Evolutionary conservation across 2,888 invertebrate genomes (phyloP).

Genomic region (Adineta ricciae): DNA sequence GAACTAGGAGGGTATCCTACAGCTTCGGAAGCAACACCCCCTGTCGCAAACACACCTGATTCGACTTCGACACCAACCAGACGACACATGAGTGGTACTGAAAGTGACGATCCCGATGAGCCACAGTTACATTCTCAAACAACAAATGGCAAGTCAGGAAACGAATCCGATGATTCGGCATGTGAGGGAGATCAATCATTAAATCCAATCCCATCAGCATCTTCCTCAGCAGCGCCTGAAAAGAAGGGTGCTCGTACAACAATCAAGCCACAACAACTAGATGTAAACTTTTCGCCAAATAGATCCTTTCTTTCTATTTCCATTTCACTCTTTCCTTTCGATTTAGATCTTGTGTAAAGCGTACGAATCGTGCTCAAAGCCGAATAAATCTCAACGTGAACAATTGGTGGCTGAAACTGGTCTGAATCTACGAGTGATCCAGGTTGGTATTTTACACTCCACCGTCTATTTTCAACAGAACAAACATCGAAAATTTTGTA

Average conservation of each 20-base stretch:
- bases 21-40: neutral
- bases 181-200: neutral
- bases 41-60: neutral
- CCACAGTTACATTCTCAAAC: neutral
- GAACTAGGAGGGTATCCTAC: neutral
- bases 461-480: too few species aligned
- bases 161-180: neutral
- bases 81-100: neutral
- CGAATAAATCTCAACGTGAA: constrained; percentile 90
- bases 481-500: neutral
- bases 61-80: neutral
- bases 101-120: neutral
- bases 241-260: constrained; percentile 96
- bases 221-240: neutral
- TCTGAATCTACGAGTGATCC: constrained; percentile 96
- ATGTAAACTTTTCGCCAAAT: constrained; percentile 53
- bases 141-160: neutral
- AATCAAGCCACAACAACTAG: constrained; percentile 94
- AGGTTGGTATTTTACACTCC: constrained; percentile 50
- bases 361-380: constrained; percentile 98
- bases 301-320: neutral
- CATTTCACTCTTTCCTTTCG: neutral
- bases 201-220: neutral
- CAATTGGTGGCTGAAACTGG: constrained; percentile 96
- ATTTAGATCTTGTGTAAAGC: constrained; percentile 73